Evolutionary conservation across 2,888 invertebrate species (phyloP).

Genomic region (Yponomeuta malinellus): DNA sequence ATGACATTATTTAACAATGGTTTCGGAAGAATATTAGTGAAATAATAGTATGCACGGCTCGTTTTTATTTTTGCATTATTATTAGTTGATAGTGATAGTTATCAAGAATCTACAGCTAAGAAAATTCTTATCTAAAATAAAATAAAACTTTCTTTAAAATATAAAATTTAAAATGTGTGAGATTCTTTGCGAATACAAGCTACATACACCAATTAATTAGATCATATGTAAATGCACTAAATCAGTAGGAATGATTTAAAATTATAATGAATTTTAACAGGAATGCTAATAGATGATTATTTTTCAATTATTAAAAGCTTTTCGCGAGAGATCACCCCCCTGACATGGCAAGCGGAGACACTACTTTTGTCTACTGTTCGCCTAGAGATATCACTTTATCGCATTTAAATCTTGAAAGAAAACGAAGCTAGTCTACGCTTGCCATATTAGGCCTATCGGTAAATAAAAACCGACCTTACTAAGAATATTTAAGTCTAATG

Average conservation of each 20-base stretch:
- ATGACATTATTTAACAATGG: not conserved
- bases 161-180: not conserved
- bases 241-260: constrained; percentile 28
- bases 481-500: not conserved
- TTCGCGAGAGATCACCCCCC: not conserved
- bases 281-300: constrained; percentile 26
- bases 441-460: too few species aligned
- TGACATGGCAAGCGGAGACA: too few species aligned
- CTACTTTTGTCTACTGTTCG: too few species aligned
- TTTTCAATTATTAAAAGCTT: not conserved
- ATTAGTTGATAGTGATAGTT: not conserved
- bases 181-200: not conserved
- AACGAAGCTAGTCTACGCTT: too few species aligned
- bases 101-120: not conserved
- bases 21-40: not conserved
- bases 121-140: not conserved
- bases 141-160: not conserved
- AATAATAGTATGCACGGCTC: not conserved
- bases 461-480: too few species aligned
- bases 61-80: not conserved
- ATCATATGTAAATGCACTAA: constrained; percentile 25
- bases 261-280: constrained; percentile 18
- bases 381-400: too few species aligned
- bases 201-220: not conserved
- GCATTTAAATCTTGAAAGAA: too few species aligned